Conservation (phyloP, 2,797 vertebrate genomes). For the Phataginus tricuspis region DNA sequence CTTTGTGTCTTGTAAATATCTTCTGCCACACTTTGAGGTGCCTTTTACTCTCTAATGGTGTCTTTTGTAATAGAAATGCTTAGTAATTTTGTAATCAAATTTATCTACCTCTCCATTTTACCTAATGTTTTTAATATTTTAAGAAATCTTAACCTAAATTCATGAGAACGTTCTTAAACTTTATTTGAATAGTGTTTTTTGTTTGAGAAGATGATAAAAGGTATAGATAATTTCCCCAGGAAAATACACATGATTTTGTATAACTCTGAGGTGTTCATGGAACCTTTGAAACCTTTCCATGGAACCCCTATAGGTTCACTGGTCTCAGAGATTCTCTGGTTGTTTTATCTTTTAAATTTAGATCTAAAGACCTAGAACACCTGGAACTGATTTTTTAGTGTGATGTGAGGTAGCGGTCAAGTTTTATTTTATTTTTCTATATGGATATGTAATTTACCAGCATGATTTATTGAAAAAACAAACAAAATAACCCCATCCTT, state of each 20-base stretch:
- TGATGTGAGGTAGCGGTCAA: neutral
- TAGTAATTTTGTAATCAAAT: neutral
- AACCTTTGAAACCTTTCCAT: constrained; percentile 2
- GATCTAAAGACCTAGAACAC: neutral
- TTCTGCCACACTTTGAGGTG: neutral
- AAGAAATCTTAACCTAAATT: constrained; percentile 30
- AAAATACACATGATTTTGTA: neutral
- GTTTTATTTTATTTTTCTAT: constrained; percentile 14
- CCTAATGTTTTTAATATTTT: constrained; percentile 8
- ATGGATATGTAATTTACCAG: neutral
- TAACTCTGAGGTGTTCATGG: neutral
- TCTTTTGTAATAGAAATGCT: constrained; percentile 12
- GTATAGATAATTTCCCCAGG: neutral
- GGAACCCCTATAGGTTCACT: neutral
- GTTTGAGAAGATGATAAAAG: neutral
- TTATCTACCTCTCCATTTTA: neutral
- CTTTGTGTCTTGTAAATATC: neutral
- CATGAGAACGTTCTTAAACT: neutral
- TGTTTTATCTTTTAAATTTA: constrained; percentile 23
- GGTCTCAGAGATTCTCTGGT: neutral
- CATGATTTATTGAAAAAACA: neutral
- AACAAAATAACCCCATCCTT: neutral
- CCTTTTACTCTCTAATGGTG: neutral
- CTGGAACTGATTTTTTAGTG: neutral
- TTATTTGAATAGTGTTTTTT: neutral